Percentiles rank a stretch among this genome's conserved stretches.
phyloP scores from a whole-genome alignment of 2,797 vertebrate species.

The Phataginus tricuspis region DNA sequence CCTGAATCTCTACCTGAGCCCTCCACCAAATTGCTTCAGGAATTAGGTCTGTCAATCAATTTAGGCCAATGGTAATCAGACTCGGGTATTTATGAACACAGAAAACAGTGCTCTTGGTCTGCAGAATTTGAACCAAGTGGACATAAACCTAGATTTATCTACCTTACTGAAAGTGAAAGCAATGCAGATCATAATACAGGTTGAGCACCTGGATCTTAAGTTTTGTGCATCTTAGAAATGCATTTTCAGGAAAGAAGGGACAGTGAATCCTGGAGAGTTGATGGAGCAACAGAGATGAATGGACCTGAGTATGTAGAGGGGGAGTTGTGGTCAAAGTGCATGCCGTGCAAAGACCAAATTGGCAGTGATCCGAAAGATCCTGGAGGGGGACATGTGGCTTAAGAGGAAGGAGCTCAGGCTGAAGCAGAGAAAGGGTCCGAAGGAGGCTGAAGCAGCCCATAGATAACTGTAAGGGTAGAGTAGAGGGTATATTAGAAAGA shows the following conservation, averaged over 20 bases:
- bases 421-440: not conserved
- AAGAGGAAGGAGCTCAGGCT: not conserved
- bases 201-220: not conserved
- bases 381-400: not conserved
- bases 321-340: not conserved
- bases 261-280: not conserved
- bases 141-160: not conserved
- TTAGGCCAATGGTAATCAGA: not conserved
- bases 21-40: not conserved
- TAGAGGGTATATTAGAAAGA: not conserved
- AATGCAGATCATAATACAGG: not conserved
- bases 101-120: not conserved
- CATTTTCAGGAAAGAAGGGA: not conserved
- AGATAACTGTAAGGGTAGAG: not conserved
- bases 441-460: not conserved
- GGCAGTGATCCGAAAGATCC: not conserved
- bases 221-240: not conserved
- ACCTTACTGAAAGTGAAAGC: not conserved
- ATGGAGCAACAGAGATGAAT: not conserved
- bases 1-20: not conserved
- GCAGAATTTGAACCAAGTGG: not conserved
- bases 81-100: not conserved
- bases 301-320: not conserved
- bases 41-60: not conserved
- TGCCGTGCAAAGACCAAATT: fast-evolving